Percentiles rank a stretch among this genome's conserved stretches.
Conservation (phyloP, 1,140 invertebrate species). For the Micrasema longulum region DNA sequence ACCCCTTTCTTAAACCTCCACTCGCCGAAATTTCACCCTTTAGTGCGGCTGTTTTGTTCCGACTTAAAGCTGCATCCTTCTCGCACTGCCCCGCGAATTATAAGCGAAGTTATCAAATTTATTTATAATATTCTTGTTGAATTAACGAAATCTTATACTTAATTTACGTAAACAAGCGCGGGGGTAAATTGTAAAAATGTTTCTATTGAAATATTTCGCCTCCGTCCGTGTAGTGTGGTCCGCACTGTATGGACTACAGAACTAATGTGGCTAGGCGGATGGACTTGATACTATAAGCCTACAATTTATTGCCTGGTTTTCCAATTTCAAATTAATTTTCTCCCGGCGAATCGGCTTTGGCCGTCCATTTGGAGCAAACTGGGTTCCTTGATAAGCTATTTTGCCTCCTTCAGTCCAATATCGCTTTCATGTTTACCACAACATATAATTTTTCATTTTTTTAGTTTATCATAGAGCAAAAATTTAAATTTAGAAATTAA, state of each 20-base stretch:
- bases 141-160: slow-evolving; percentile 54
- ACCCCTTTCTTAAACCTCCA: slow-evolving; percentile 27
- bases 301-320: slow-evolving; percentile 51
- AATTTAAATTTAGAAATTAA: too few species aligned
- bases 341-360: slow-evolving; percentile 16
- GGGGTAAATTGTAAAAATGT: too few species aligned
- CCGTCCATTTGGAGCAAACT: not conserved
- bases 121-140: slow-evolving; percentile 56
- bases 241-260: not conserved
- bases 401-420: too few species aligned
- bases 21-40: slow-evolving; percentile 23
- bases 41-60: slow-evolving; percentile 3
- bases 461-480: too few species aligned
- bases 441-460: too few species aligned
- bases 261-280: slow-evolving; percentile 5
- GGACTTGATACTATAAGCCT: slow-evolving; percentile 44
- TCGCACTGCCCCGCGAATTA: slow-evolving; percentile 49
- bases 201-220: too few species aligned
- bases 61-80: slow-evolving; percentile 1
- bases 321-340: slow-evolving; percentile 54
- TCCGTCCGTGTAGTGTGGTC: slow-evolving; percentile 9
- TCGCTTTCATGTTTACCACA: too few species aligned
- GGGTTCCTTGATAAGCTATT: slow-evolving; percentile 22
- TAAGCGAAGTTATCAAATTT: slow-evolving; percentile 55
- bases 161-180: slow-evolving; percentile 50